These are phyloP conservation scores for Acromyrmex echinatior DNA, from an alignment of 1,140 invertebrate genomes.

Conservation along the genomic window DNA sequence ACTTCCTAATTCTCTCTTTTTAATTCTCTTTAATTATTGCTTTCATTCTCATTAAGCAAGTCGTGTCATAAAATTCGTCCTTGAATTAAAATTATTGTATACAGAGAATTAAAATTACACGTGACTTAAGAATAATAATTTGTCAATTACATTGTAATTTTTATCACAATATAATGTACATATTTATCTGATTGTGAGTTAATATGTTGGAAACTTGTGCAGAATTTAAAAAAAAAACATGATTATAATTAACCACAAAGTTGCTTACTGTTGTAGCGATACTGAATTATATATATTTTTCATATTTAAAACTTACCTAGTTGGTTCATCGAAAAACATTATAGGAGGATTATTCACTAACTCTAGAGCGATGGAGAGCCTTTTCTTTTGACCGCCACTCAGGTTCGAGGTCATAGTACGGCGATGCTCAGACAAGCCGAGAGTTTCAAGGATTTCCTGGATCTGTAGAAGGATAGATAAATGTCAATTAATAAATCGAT, in stretches of 20 bases:
- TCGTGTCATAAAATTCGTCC: not conserved
- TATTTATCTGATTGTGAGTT: not conserved
- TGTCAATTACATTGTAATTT: not conserved
- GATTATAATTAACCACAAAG: not conserved
- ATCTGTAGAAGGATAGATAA: slow-evolving; percentile 88
- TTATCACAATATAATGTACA: not conserved
- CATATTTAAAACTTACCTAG: slow-evolving; percentile 87
- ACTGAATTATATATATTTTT: not conserved
- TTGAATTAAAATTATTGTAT: slow-evolving; percentile 6
- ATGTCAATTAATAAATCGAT: not conserved
- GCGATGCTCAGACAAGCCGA: slow-evolving; percentile 94
- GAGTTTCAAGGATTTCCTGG: slow-evolving; percentile 95
- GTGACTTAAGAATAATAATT: not conserved
- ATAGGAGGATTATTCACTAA: slow-evolving; percentile 98
- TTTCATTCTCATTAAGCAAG: not conserved
- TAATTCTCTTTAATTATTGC: too few species aligned
- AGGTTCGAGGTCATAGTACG: slow-evolving; percentile 96
- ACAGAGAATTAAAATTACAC: not conserved
- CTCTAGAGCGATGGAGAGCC: slow-evolving; percentile 98
- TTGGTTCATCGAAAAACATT: slow-evolving; percentile 99
- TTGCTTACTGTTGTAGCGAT: not conserved
- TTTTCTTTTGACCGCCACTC: slow-evolving; percentile 98
- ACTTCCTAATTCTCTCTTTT: not conserved
- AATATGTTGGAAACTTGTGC: not conserved
- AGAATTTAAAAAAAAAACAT: not conserved